A percentile compares a stretch with the other conserved stretches of the same genome.
These are phyloP conservation scores for Nephila pilipes DNA, from an alignment of 1,140 invertebrate species.

Conservation along the genomic window DNA sequence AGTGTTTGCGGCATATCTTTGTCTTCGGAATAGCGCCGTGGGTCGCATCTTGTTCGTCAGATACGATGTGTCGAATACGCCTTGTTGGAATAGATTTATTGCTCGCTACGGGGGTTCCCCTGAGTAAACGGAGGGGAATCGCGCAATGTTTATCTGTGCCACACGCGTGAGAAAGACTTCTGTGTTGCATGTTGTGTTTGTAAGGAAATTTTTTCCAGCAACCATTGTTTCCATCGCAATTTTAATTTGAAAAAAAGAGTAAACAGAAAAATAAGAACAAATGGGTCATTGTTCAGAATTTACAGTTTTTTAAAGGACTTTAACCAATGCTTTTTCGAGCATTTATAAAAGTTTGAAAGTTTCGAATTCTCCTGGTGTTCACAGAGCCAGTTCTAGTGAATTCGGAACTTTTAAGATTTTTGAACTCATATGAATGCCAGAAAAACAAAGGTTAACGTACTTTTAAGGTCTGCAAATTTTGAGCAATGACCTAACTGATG, in stretches of 20 bases:
- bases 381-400: no score
- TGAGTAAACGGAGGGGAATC: neutral
- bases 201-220: neutral
- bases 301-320: no score
- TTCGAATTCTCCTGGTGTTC: no score
- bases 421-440: no score
- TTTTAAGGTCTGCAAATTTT: no score
- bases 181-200: neutral
- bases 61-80: slow-evolving; percentile 52
- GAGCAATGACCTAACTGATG: no score
- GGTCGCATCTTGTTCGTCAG: slow-evolving; percentile 50
- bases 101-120: slow-evolving; percentile 47
- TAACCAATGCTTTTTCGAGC: no score
- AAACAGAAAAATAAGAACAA: neutral
- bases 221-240: neutral
- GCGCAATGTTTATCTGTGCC: slow-evolving; percentile 6
- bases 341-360: no score
- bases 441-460: no score
- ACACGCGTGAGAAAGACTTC: neutral
- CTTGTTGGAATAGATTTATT: slow-evolving; percentile 58
- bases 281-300: no score
- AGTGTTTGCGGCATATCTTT: slow-evolving; percentile 46
- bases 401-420: no score
- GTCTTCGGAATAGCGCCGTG: slow-evolving; percentile 2
- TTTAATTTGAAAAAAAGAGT: neutral